These are phyloP conservation scores for Oreonectes daqikongensis DNA, from an alignment of 2,797 vertebrate genomes.

Conservation along the genomic window DNA sequence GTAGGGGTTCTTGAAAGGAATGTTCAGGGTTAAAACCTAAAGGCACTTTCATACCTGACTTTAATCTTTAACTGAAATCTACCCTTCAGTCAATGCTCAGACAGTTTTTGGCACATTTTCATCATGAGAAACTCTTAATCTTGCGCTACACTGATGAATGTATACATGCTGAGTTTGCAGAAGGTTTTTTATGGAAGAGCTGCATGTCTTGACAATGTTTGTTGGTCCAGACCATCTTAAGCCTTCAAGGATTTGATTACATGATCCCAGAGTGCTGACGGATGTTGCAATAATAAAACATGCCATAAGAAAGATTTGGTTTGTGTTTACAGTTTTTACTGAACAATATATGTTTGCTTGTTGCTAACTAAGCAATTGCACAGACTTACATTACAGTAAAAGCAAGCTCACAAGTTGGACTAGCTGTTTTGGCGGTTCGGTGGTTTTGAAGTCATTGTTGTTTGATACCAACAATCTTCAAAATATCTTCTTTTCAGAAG, in stretches of 20 bases:
- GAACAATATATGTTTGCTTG: not conserved
- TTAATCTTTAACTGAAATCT: constrained; percentile 9
- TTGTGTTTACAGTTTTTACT: constrained; percentile 1
- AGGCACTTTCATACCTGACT: not conserved
- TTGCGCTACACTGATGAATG: not conserved
- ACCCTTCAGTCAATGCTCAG: not conserved
- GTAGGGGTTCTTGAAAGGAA: not conserved
- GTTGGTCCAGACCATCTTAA: not conserved
- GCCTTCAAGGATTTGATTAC: not conserved
- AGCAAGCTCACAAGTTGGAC: too few species aligned
- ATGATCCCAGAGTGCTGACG: not conserved
- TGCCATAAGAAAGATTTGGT: not conserved
- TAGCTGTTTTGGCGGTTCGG: too few species aligned
- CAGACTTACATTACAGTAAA: too few species aligned
- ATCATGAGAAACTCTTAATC: not conserved
- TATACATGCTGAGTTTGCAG: not conserved
- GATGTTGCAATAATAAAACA: not conserved
- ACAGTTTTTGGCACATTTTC: not conserved
- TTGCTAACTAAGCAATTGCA: too few species aligned
- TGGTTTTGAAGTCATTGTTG: too few species aligned
- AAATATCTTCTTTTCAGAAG: too few species aligned
- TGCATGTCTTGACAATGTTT: constrained; percentile 3
- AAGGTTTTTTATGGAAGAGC: constrained; percentile 6
- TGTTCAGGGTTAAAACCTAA: constrained; percentile 1
- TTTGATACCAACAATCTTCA: too few species aligned